phyloP scores from a whole-genome alignment of 64 coral and sea anemone genomes.

The Dendronephthya gigantea region DNA sequence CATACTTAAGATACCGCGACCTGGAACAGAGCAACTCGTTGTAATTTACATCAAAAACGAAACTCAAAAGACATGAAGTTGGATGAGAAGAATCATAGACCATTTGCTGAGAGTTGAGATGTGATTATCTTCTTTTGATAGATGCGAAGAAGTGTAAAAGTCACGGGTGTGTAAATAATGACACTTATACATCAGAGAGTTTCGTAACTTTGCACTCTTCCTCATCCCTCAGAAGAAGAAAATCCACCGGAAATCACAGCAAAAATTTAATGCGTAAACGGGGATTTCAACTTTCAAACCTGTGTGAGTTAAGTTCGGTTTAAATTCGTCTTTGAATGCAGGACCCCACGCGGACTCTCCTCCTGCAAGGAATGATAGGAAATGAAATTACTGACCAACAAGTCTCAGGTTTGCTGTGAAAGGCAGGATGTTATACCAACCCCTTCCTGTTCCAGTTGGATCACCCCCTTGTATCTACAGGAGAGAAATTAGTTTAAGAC shows the following conservation, averaged over 20 bases:
- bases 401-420: too few species aligned
- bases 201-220: too few species aligned
- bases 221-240: too few species aligned
- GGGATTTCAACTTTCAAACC: not conserved
- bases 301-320: constrained; percentile 40
- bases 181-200: too few species aligned
- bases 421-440: too few species aligned
- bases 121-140: too few species aligned
- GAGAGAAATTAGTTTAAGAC: constrained; percentile 2
- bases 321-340: constrained; percentile 69
- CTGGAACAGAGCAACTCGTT: constrained; percentile 14
- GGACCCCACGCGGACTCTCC: constrained; percentile 66
- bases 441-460: constrained; percentile 64
- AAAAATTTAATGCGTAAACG: too few species aligned
- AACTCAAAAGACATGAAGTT: not conserved
- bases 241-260: too few species aligned
- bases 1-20: constrained; percentile 69
- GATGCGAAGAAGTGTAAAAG: too few species aligned
- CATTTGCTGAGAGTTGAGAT: not conserved
- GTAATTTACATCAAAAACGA: too few species aligned
- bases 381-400: too few species aligned
- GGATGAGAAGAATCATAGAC: not conserved
- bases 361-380: constrained; percentile 18
- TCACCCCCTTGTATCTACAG: constrained; percentile 63
- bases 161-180: too few species aligned